Evolutionary conservation across 2,113 vertebrate species (phyloP), one percentile per base, ranked within the genome.

Genomic region (Tamias sibiricus): DNA sequence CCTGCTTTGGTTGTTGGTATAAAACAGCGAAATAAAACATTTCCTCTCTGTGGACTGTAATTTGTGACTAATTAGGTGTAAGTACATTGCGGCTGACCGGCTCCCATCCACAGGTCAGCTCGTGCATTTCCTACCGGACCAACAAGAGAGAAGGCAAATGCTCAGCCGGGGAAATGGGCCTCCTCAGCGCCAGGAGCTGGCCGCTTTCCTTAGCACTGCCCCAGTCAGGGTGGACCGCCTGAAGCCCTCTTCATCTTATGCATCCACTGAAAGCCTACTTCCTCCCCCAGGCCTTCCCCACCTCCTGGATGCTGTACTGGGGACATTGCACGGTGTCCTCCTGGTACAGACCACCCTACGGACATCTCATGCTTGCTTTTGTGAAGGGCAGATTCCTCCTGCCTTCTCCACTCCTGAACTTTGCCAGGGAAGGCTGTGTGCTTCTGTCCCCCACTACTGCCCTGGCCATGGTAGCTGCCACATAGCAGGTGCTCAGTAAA

Each of bases 31-130:
- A 90, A 85, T 74, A 54, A 91, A 95, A 68, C 9, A 57, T 68
- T 68, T 79, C 47, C 64, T 96, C 35, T 77, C 49, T 12, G 8
- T 64, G 59, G 68, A 49, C 76, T 86, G 59, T 54, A 62, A 86
- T 75, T 90, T 94, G 91, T 84, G 89, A 47, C 69, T 77, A 77
- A 84, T 93, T 86, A 57, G n/a, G 52, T 80, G 47, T 64, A 74
- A 94, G 86, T 59, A 74, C 42, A 76, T 86, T 81, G 64, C 83
- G 68, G 44, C 91, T 90, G 85, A 44, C 37, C 68, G 74, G 24
- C 44, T 79, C 59, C 69, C 77, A 47, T 35, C 40, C 66, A 84
- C 54, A 59, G 69, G 85, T 79, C 66, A 71, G 74, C 32, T n/a
- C 64, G n/a, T 80, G 57, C 8, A 7, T 69, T 71, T 92, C 80